phyloP scores from a whole-genome alignment of 2,888 invertebrate species.

The Drosophila flavopinicola region DNA sequence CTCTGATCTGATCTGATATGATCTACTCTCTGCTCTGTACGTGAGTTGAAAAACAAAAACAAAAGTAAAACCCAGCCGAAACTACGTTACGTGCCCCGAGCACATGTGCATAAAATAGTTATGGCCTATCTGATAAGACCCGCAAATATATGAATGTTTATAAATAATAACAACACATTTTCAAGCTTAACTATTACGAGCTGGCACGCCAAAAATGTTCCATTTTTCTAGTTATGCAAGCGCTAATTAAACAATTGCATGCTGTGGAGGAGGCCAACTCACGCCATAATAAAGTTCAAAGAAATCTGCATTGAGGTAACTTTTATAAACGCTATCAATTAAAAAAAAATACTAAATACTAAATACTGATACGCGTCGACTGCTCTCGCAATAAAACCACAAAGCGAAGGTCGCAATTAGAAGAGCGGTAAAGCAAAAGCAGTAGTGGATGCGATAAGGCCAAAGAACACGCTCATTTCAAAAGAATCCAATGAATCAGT shows the following conservation, averaged over 20 bases:
- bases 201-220: constrained; percentile 50
- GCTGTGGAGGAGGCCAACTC: not conserved
- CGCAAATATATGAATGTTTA: constrained; percentile 21
- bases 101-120: constrained; percentile 27
- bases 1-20: constrained; percentile 12
- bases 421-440: constrained; percentile 28
- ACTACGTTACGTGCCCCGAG: constrained; percentile 38
- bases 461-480: not conserved
- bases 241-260: constrained; percentile 1
- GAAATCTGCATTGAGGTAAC: constrained; percentile 11
- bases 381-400: constrained; percentile 16
- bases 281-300: constrained; percentile 3
- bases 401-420: constrained; percentile 38
- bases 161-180: constrained; percentile 29
- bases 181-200: no score
- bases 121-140: constrained; percentile 50
- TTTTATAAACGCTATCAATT: constrained; percentile 33
- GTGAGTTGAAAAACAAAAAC: constrained; percentile 27
- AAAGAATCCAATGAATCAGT: constrained; percentile 8
- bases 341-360: no score
- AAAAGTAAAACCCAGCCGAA: constrained; percentile 39
- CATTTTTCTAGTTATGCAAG: constrained; percentile 29
- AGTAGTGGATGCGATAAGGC: constrained; percentile 17
- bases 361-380: constrained; percentile 17
- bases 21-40: constrained; percentile 13